Percentiles rank a stretch among this genome's conserved stretches.
Evolutionary conservation across 2,888 invertebrate genomes (phyloP).

Genomic region (Macrosiphum euphorbiae): DNA sequence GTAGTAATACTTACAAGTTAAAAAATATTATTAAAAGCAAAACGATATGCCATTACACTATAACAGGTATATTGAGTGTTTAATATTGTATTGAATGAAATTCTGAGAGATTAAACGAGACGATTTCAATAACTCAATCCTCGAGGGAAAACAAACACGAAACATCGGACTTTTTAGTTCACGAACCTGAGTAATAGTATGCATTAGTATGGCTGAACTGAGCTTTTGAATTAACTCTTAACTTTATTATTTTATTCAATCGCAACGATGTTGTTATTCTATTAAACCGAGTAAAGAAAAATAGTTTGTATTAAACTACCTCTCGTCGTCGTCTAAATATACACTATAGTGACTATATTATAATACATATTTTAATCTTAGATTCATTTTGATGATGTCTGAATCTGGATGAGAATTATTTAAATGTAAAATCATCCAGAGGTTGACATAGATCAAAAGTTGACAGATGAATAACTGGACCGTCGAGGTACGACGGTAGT

Average conservation of each 20-base stretch:
- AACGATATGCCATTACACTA: background rate
- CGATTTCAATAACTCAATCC: background rate
- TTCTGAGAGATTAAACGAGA: background rate
- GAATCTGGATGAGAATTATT: too few relatives aligned
- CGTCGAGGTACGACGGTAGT: background rate
- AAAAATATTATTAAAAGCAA: background rate
- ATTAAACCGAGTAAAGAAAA: background rate
- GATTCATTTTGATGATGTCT: background rate
- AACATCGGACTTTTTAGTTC: background rate
- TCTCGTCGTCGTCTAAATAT: background rate
- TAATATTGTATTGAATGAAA: background rate
- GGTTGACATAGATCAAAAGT: background rate
- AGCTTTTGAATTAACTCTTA: background rate
- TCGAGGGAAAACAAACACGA: background rate
- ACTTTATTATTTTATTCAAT: slow-evolving; percentile 8
- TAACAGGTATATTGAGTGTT: background rate
- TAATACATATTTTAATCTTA: background rate
- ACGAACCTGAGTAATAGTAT: background rate
- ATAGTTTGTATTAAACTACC: background rate
- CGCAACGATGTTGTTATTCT: background rate
- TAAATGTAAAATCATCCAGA: background rate
- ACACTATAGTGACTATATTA: background rate
- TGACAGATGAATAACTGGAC: background rate
- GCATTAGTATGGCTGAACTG: background rate
- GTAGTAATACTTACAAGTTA: background rate